These are phyloP conservation scores for Catotricha subobsoleta DNA, from an alignment of 2,888 invertebrate species.

Conservation along the genomic window DNA sequence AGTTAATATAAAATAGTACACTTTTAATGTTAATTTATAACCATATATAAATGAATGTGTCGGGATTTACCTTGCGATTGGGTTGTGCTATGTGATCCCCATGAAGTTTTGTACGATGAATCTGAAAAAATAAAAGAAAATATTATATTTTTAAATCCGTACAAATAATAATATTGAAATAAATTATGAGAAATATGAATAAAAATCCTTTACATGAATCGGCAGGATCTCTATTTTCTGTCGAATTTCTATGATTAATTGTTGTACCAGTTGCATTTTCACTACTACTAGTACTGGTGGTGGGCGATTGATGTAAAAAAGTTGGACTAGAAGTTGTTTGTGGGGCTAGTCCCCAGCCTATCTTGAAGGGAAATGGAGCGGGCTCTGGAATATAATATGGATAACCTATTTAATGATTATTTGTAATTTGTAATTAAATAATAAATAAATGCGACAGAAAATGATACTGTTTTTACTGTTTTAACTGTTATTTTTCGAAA, in stretches of 20 bases:
- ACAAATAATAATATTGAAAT: background rate
- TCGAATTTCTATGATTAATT: slow-evolving; percentile 4
- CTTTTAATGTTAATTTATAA: background rate
- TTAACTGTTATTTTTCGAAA: too few relatives aligned
- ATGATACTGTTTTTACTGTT: too few relatives aligned
- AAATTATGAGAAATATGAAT: background rate
- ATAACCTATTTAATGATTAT: too few relatives aligned
- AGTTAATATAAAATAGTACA: background rate
- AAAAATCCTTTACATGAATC: slow-evolving; percentile 4
- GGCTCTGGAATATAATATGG: slow-evolving; percentile 2
- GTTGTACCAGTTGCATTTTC: background rate
- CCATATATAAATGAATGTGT: too few relatives aligned
- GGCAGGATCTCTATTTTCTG: slow-evolving; percentile 6
- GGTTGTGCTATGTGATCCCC: slow-evolving; percentile 59
- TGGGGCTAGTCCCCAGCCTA: slow-evolving; percentile 5
- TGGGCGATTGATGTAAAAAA: slow-evolving; percentile 5
- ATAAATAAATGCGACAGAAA: too few relatives aligned
- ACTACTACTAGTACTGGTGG: slow-evolving; percentile 4
- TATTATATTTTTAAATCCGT: background rate
- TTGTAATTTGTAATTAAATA: too few relatives aligned
- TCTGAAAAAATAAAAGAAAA: slow-evolving; percentile 40
- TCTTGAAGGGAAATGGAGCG: slow-evolving; percentile 7
- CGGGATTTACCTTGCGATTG: slow-evolving; percentile 67
- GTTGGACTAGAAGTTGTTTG: slow-evolving; percentile 7
- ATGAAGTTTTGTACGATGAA: slow-evolving; percentile 73